Base-by-base conservation (phyloP, 2,113 vertebrate genomes). In the Sitta europaea region DNA sequence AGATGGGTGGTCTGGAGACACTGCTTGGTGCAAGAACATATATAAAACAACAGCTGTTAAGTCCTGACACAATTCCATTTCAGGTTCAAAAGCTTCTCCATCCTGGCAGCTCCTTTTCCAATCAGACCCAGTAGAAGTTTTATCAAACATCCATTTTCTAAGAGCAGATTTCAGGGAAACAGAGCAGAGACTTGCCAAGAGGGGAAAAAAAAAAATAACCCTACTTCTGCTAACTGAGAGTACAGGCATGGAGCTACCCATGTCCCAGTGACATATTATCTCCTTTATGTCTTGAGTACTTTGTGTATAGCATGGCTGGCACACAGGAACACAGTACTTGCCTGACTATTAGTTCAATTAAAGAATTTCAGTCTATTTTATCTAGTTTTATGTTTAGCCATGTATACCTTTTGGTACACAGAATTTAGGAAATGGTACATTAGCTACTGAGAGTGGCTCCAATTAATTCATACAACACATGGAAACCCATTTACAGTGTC, bases 211-310 rank as follows among this genome's bases (percentile, higher is more conserved):
- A 12, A 40, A 63, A 33, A 12, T 2, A 65, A 21, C 17, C 9
- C n/a, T 29, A 10, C 7, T 45, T 36, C 20, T 50, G 40, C 7
- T 43, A 54, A 42, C 19, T 59, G 35, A 79, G 63, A 65, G 31
- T 4, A 43, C 7, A 83, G 43, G 45, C 40, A 53, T 14, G 5
- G 15, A 63, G 25, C 38, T 77, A 45, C 38, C 50, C 42, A 25
- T 2, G 8, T 27, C 33, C 48, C 62, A 71, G 0, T 11, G 29
- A 40, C 2, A 0, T 3, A 33, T 3, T n/a, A 42, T 8, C 73
- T 72, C 51, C 29, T 76, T 51, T n/a, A 40, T 54, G 63, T 27
- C 43, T 40, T 19, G 8, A 42, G 27, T 12, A 38, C 21, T 42
- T 36, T 42, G 58, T 2, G 14, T 16, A 6, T 1, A 61, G 20